Evolutionary conservation across 2,797 vertebrate genomes (phyloP), one percentile per base, ranked within the genome.

Genomic region (Echiichthys vipera): DNA sequence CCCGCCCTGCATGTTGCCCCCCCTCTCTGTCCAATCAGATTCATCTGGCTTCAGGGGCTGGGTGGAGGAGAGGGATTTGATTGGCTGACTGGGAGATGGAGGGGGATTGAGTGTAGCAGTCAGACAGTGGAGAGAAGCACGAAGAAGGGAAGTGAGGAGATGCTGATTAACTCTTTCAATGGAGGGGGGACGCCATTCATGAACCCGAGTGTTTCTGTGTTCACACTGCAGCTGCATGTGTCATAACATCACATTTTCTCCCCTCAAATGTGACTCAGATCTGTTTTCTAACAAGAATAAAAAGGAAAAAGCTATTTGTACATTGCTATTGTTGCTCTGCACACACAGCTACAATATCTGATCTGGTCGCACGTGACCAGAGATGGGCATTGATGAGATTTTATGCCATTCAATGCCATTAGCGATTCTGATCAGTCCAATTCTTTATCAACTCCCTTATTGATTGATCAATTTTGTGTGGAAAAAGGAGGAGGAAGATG

Each of bases 11-110:
- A 68, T 10, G 25, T 73, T 66, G 71, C 11, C 7, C 73, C 53
- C 18, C 49, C 30, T 43, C 78, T 68, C 46, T 63, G 54, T 67
- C 93, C 92, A 94, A 93, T 93, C 80, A 79, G 53, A 77, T 65
- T 51, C 1, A 12, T 45, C 63, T 50, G 49, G 65, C 70, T 89
- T 83, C 73, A 92, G 88, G 90, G 91, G 89, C 79, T 79, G 85
- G 90, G 78, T 72, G 77, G 57, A 81, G 57, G 75, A 45, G 54
- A 66, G 51, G 29, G 18, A 72, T 79, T 39, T 77, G 88, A 93
- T 91, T 92, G 92, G 93, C 59, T 68, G 77, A 51, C 13, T 17
- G 53, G 56, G 50, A 54, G 39, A 51, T 25, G 18, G 53, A 76
- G 84, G 70, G 36, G 78, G 70, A 62, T 67, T 56, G 57, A 42